These are phyloP conservation scores for Cyprinodon variegatus DNA, from an alignment of 2,113 vertebrate species.

Conservation along the genomic window DNA sequence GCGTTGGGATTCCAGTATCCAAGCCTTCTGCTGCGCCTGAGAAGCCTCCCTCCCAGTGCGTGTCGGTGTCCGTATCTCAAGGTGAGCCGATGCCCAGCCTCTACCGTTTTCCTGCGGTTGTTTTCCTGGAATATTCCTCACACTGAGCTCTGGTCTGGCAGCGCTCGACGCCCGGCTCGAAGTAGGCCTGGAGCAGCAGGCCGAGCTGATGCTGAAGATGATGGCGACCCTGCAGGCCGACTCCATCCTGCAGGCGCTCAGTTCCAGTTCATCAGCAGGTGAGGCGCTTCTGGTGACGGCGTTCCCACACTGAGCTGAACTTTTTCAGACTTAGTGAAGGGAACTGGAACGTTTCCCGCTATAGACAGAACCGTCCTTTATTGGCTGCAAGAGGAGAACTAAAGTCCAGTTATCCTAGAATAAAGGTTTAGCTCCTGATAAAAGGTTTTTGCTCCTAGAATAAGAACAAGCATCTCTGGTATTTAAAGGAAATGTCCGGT, in stretches of 20 bases:
- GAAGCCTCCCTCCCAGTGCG: constrained; percentile 92
- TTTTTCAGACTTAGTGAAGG: too few relatives aligned
- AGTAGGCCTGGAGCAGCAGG: constrained; percentile 97
- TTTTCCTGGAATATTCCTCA: background rate
- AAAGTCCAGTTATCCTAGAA: too few relatives aligned
- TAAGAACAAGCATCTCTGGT: too few relatives aligned
- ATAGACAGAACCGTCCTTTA: too few relatives aligned
- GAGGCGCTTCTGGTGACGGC: background rate
- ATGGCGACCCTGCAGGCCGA: constrained; percentile 98
- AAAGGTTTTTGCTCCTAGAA: too few relatives aligned
- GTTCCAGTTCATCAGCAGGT: constrained; percentile 92
- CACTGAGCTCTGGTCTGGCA: constrained; percentile 55
- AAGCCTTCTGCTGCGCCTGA: constrained; percentile 89
- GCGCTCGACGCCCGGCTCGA: constrained; percentile 96
- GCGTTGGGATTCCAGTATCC: constrained; percentile 93
- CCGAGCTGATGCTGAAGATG: constrained; percentile 99
- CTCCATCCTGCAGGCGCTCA: constrained; percentile 95
- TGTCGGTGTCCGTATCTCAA: constrained; percentile 95
- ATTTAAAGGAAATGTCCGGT: too few relatives aligned
- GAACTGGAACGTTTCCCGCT: too few relatives aligned
- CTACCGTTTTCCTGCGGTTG: background rate
- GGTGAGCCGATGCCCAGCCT: constrained; percentile 77
- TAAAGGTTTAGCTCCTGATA: too few relatives aligned
- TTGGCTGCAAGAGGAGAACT: too few relatives aligned
- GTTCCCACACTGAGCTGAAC: too few relatives aligned